These are phyloP conservation scores for Symphodus melops DNA, from an alignment of 2,113 vertebrate species.

Conservation along the genomic window DNA sequence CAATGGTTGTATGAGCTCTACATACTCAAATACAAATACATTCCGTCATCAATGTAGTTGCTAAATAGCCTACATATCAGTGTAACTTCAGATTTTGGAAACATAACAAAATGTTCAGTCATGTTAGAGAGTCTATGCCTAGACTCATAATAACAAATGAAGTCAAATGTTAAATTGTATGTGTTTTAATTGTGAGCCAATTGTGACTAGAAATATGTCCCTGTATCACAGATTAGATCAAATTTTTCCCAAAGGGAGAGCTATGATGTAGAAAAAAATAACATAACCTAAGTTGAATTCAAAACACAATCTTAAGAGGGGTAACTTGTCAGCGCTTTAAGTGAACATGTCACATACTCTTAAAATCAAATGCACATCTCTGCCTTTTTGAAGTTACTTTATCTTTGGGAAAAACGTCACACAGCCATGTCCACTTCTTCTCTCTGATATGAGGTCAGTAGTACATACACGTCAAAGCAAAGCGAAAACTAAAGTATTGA, in stretches of 20 bases:
- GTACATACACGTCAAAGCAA: slow-evolving; percentile 15
- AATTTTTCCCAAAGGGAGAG: background rate
- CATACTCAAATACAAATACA: too few relatives aligned
- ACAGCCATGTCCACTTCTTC: slow-evolving; percentile 12
- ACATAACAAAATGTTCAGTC: background rate
- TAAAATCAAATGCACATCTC: slow-evolving; percentile 4
- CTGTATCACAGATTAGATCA: background rate
- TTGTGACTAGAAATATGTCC: background rate
- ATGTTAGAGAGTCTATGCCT: background rate
- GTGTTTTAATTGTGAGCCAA: background rate
- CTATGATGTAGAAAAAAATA: background rate
- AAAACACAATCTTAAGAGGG: slow-evolving; percentile 4
- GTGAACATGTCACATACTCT: slow-evolving; percentile 2
- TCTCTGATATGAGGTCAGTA: slow-evolving; percentile 22
- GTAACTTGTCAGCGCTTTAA: background rate
- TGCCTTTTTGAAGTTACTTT: slow-evolving; percentile 1
- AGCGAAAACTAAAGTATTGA: slow-evolving; percentile 12
- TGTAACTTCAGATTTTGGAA: background rate
- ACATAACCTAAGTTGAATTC: background rate
- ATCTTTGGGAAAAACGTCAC: background rate
- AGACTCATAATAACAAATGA: background rate
- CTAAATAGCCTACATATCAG: background rate
- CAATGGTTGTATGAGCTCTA: background rate
- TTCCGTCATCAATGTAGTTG: slow-evolving; percentile 3
- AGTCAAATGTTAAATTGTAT: background rate